Evolutionary conservation across 1,140 invertebrate species (phyloP), one percentile per base, ranked within the genome.

Genomic region (Drosophila busckii): DNA sequence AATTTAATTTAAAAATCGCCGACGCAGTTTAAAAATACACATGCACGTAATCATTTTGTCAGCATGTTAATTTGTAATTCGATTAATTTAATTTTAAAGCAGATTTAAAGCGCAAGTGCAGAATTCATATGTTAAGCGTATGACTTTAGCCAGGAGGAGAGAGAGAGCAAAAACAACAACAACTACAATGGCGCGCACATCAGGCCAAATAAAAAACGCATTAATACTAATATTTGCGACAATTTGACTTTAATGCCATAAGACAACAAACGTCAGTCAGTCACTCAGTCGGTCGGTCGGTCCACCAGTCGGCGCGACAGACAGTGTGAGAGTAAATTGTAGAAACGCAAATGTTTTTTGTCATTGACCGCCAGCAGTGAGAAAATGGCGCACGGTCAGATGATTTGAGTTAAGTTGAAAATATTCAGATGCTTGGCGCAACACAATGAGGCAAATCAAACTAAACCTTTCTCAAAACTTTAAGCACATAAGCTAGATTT

Each of bases 201-300:
- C 38, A 58, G 63, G 35, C 23, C 65, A 65, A 82, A 82, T 83
- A 80, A 80, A 80, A 82, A 83, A 60, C 59, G 35, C 75, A 82
- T 82, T 82, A 82, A 82, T 82, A 82, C 70, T 82, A 68, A 82
- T 82, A 82, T 80, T 62, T 69, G 61, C 70, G 75, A 82, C 65
- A 82, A 82, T 67, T 61, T 62, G 69, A 70, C 58, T 66, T 82
- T 82, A 75, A 82, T 75, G 69, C 41, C 70, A 70, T 46, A 82
- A 80, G 65, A 69, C 54, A 67, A 60, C 41, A 22, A 46, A 22
- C 13, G 28, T 35, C 23, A 32, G 41, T 22, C 52, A 23, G 45
- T 40, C 58, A 46, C 50, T 13, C 52, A 32, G 44, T 42, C 59
- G 53, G 32, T 10, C 16, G 17, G 41, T 22, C 52, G 28, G 45